A percentile compares a stretch with the other conserved stretches of the same genome.
Evolutionary conservation across 2,888 invertebrate species (phyloP).

Genomic region (Dione juno): DNA sequence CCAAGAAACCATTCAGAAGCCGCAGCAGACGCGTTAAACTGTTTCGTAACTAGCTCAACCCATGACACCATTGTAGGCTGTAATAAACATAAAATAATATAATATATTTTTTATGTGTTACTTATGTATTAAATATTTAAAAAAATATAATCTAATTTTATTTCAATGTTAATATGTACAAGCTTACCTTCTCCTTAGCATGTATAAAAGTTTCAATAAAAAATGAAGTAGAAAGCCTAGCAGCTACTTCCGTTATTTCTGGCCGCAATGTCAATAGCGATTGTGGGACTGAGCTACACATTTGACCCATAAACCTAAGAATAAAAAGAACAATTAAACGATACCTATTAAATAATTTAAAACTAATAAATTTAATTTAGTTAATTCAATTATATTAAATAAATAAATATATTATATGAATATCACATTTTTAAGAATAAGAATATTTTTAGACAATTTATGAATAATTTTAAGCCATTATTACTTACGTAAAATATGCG

Average conservation of each 20-base stretch:
- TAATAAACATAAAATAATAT: conserved; percentile 39
- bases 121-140: conserved; percentile 61
- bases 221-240: conserved; percentile 95
- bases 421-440: no score
- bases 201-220: conserved; percentile 98
- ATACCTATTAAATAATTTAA: no score
- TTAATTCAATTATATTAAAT: no score
- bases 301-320: conserved; percentile 96
- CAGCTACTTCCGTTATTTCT: conserved; percentile 92
- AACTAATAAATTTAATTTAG: no score
- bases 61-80: conserved; percentile 98
- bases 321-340: not conserved
- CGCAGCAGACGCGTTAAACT: conserved; percentile 95
- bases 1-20: conserved; percentile 96
- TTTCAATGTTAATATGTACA: not conserved
- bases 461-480: not conserved
- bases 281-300: conserved; percentile 96
- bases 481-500: conserved; percentile 93
- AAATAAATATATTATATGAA: no score
- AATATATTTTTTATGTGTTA: not conserved
- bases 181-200: conserved; percentile 95
- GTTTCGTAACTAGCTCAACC: conserved; percentile 97
- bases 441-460: no score
- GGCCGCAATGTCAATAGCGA: conserved; percentile 90
- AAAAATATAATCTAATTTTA: not conserved